A percentile compares a stretch with the other conserved stretches of the same genome.
Conservation (phyloP, 2,113 vertebrate species). For the crab-eating macaque (Macaca fascicularis) region T2T-MFA8v1.1 NC_088376.1:133059501-133060000, state of each 20-base stretch:
- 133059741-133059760: background rate
- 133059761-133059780: background rate
- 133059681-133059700: background rate
- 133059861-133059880: background rate
- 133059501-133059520: background rate
- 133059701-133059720: background rate
- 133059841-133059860: background rate
- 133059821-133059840: rapidly evolving
- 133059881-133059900: background rate
- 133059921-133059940: background rate
- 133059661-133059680: background rate
- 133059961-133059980: background rate
- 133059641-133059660: background rate
- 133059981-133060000: background rate
- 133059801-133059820: background rate
- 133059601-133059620: background rate
- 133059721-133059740: background rate
- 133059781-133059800: background rate
- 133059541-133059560: background rate
- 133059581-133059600: background rate
- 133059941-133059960: too few species aligned
- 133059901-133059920: background rate
- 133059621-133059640: background rate
- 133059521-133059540: background rate
- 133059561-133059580: background rate